Percentiles rank a stretch among this genome's conserved stretches.
Conservation (phyloP, 2,888 invertebrate species). For the Napeogenes sylphis region DNA sequence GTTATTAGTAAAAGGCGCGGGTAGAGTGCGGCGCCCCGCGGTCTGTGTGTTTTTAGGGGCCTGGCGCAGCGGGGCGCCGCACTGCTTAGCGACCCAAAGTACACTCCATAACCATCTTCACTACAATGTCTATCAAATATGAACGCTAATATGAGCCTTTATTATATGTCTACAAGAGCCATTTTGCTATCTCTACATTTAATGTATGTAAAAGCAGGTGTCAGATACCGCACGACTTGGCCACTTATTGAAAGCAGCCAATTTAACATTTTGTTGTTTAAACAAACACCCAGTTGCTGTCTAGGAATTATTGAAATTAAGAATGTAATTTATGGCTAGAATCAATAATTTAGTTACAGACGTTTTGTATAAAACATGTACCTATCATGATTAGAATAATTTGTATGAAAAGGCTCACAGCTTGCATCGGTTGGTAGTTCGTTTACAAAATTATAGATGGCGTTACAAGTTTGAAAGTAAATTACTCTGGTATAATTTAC, state of each 20-base stretch:
- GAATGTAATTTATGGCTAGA: conserved; percentile 36
- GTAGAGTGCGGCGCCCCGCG: conserved; percentile 55
- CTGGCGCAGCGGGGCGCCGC: conserved; percentile 60
- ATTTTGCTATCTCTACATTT: conserved; percentile 15
- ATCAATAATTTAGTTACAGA: conserved; percentile 31
- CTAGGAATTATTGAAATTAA: conserved; percentile 57
- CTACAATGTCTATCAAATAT: conserved; percentile 8
- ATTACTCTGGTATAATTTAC: no score
- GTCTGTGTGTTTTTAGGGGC: conserved; percentile 75
- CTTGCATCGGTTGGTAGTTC: conserved; percentile 17
- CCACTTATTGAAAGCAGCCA: conserved; percentile 69
- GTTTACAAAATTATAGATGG: conserved; percentile 35
- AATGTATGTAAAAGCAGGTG: conserved; percentile 9
- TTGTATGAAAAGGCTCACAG: conserved; percentile 10
- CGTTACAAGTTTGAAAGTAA: conserved; percentile 24
- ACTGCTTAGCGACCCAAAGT: conserved; percentile 39
- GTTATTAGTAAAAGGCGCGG: conserved; percentile 66
- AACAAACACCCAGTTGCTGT: conserved; percentile 55
- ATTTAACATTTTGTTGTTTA: conserved; percentile 70
- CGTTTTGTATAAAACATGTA: conserved; percentile 14
- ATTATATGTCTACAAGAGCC: conserved; percentile 8
- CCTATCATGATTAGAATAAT: conserved; percentile 13
- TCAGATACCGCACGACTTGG: conserved; percentile 38
- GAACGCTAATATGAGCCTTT: conserved; percentile 16
- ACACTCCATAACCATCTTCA: conserved; percentile 25